Evolutionary conservation across 2,888 invertebrate species (phyloP).

Genomic region (Athripsodes cinereus): DNA sequence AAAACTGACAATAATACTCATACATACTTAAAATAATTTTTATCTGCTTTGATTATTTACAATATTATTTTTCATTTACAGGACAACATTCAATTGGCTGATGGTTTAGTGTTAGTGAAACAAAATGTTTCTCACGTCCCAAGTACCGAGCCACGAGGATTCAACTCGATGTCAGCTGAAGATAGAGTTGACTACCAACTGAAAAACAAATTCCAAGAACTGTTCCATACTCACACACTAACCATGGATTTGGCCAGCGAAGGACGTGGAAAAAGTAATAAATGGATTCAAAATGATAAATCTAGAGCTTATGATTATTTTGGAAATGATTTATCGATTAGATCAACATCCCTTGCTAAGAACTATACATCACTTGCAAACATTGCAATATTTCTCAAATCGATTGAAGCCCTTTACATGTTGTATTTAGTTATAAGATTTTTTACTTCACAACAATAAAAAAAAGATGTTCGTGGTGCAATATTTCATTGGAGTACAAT

Average conservation of each 20-base stretch:
- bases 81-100: constrained; percentile 56
- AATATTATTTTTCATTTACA: constrained; percentile 31
- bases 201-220: constrained; percentile 50
- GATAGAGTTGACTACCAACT: constrained; percentile 52
- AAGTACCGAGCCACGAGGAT: constrained; percentile 52
- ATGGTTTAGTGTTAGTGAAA: constrained; percentile 55
- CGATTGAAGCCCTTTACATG: background rate
- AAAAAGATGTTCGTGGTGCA: no score
- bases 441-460: background rate
- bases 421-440: background rate
- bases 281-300: background rate
- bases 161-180: constrained; percentile 49
- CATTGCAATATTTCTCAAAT: background rate
- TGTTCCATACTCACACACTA: constrained; percentile 59
- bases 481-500: no score
- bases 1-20: no score
- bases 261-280: constrained; percentile 47
- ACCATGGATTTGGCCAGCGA: constrained; percentile 55
- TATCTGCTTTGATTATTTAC: no score
- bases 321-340: background rate
- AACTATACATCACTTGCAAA: background rate
- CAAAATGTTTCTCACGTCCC: constrained; percentile 50
- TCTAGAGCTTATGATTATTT: no score
- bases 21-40: no score
- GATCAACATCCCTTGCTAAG: background rate